phyloP scores from a whole-genome alignment of 2,797 vertebrate species.

The Tokudaia tokunoshimensis region DNA sequence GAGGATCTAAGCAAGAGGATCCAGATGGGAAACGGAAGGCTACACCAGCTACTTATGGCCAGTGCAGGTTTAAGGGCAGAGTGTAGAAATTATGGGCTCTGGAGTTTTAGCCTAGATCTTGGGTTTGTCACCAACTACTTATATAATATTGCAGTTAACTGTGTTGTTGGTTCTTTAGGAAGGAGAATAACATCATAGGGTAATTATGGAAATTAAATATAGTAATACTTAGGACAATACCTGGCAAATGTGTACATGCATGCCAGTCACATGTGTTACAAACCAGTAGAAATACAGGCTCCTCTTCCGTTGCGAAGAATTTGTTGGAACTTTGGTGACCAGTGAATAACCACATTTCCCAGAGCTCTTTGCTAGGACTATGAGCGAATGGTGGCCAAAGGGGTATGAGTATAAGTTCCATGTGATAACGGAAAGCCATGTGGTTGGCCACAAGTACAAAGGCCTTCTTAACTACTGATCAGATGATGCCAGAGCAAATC shows the following conservation, averaged over 20 bases:
- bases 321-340: not conserved
- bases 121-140: not conserved
- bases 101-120: not conserved
- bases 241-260: not conserved
- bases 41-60: not conserved
- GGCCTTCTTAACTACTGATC: not conserved
- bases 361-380: not conserved
- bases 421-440: not conserved
- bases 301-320: not conserved
- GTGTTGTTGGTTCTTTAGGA: not conserved
- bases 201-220: constrained; percentile 21
- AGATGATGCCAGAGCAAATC: not conserved
- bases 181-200: not conserved
- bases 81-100: not conserved
- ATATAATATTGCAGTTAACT: not conserved
- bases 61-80: not conserved
- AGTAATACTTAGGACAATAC: not conserved
- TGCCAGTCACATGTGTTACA: not conserved
- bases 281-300: not conserved
- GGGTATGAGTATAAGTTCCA: not conserved
- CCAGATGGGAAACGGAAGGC: not conserved
- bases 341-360: not conserved
- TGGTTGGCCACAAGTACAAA: not conserved
- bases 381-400: not conserved
- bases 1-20: not conserved